A percentile compares a stretch with the other conserved stretches of the same genome.
Conservation (phyloP, 1,140 invertebrate genomes). For the Achroia grisella region DNA sequence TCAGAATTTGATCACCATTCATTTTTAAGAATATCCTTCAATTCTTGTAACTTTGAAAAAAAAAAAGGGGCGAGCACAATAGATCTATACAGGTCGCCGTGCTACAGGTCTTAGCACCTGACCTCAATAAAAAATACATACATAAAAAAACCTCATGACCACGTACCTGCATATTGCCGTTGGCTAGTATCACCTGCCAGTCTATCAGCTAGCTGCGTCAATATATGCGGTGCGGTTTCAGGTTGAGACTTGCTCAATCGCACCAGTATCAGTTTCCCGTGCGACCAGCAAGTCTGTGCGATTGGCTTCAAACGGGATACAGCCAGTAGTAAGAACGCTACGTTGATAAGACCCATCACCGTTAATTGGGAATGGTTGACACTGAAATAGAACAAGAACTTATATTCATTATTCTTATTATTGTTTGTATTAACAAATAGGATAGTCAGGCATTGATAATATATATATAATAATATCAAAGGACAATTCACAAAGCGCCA, state of each 20-base stretch:
- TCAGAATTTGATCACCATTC: too few species aligned
- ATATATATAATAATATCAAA: too few species aligned
- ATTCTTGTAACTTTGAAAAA: too few species aligned
- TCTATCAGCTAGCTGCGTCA: conserved; percentile 33
- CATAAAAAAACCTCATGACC: not conserved
- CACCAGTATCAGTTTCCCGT: conserved; percentile 43
- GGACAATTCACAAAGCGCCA: too few species aligned
- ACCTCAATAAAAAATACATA: too few species aligned
- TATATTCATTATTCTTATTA: not conserved
- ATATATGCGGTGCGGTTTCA: conserved; percentile 33
- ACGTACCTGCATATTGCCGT: conserved; percentile 40
- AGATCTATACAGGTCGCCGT: too few species aligned
- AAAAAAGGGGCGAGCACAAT: too few species aligned
- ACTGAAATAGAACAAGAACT: conserved; percentile 23
- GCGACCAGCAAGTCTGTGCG: conserved; percentile 35
- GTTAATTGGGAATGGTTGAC: conserved; percentile 43
- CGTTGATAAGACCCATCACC: conserved; percentile 40
- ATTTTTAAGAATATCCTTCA: too few species aligned
- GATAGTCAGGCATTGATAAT: too few species aligned
- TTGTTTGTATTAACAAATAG: too few species aligned
- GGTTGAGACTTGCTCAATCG: conserved; percentile 40
- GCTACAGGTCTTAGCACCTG: too few species aligned
- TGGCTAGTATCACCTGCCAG: conserved; percentile 20
- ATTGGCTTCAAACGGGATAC: conserved; percentile 20
- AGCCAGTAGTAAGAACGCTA: conserved; percentile 39